Base-by-base conservation (phyloP, 2,113 vertebrate species). In the Emydocephalus ijimae region DNA sequence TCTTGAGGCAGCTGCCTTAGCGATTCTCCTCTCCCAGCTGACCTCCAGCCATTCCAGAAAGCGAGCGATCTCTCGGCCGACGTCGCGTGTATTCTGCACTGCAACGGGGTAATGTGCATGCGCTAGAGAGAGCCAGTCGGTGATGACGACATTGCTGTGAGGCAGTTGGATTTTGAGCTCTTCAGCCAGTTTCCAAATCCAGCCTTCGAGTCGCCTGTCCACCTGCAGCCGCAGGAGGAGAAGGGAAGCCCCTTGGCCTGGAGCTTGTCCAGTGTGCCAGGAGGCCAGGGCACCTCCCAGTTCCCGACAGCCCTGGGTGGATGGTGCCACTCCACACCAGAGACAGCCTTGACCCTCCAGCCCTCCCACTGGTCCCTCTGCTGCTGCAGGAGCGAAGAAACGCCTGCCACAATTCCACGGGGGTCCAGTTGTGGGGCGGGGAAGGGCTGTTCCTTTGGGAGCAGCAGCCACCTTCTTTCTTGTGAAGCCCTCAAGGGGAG, bases 41-140 rank as follows among this genome's bases (percentile, higher is more conserved):
- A 99, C 99, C 98, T 99, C 98, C 91, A 99, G 97, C 97, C 98
- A 98, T 57, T 95, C 95, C 89, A 99, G 97, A 91, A 99, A 94
- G 15, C 96, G 91, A 0, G 99, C 98, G 0, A 99, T 98, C 92
- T 99, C 98, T 92, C 97, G 97, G 43, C 99, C 99, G 14, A 99
- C 96, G 0, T 95, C 89, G 15, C 98, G 98, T 0, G 98, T 98
- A 43, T 98, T 98, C 92, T 94, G 97, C 0, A 96, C 99, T 0
- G 99, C 99, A 0, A 96, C 95, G 43, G 98, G 97, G 0, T 99
- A 99, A 96, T 99, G 98, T 52, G 97, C 97, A 45, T 98, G 97
- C 34, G 99, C 99, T 94, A 98, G 95, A 0, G 92, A 11, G 34
- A 99, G 90, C 99, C 99, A 99, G 93, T 99, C 98, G 0, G 97